These are phyloP conservation scores for Anguilla obscura DNA, from an alignment of 2,797 vertebrate species.

Conservation along the genomic window DNA sequence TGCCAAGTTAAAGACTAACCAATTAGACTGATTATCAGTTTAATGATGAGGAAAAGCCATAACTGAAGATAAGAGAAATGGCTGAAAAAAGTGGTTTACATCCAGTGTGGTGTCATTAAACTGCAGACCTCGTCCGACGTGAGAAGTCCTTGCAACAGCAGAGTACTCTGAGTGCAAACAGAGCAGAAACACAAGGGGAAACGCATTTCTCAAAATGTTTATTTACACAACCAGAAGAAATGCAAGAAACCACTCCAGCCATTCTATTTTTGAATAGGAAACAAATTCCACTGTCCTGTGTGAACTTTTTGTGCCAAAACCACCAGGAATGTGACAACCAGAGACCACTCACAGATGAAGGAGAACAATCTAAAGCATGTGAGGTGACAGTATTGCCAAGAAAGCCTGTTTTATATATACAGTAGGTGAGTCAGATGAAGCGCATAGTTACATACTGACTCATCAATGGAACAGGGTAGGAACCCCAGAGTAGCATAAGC, in stretches of 20 bases:
- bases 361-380: background rate
- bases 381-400: background rate
- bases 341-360: slow-evolving; percentile 8
- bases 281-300: slow-evolving; percentile 25
- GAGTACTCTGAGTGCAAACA: background rate
- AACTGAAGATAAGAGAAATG: too few relatives aligned
- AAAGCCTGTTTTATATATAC: background rate
- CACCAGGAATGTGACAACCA: slow-evolving; percentile 18
- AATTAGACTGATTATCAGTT: too few relatives aligned
- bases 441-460: too few relatives aligned
- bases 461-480: too few relatives aligned
- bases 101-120: background rate
- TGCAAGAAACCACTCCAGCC: slow-evolving; percentile 31
- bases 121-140: background rate
- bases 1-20: too few relatives aligned
- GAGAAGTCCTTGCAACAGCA: background rate
- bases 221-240: slow-evolving; percentile 38
- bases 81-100: too few relatives aligned
- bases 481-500: too few relatives aligned
- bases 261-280: slow-evolving; percentile 32
- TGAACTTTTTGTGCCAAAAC: background rate
- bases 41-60: too few relatives aligned
- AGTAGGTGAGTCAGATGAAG: background rate
- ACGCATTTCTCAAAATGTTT: slow-evolving; percentile 16
- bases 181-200: slow-evolving; percentile 7